phyloP scores from a whole-genome alignment of 2,113 vertebrate species.

The Rhea americana region DNA sequence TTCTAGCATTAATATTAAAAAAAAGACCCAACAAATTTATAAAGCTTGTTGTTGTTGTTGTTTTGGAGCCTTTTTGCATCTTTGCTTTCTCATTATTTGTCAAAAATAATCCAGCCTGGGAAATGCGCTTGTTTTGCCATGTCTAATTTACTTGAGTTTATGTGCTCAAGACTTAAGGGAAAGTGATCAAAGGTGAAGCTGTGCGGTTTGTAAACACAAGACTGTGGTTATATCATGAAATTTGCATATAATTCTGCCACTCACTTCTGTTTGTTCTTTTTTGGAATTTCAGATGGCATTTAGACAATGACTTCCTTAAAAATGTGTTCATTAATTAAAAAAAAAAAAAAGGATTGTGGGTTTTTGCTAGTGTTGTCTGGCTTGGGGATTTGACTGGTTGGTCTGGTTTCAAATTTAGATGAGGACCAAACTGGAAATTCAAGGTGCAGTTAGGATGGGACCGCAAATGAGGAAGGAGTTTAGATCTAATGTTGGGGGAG shows the following conservation, averaged over 20 bases:
- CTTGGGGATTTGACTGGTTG: conserved; percentile 13
- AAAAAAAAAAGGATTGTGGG: not conserved
- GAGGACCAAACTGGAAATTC: conserved; percentile 33
- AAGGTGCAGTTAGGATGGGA: not conserved
- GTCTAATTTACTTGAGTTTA: not conserved
- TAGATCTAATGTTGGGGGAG: not conserved
- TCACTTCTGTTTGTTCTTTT: not conserved
- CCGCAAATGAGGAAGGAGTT: not conserved
- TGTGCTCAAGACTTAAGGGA: not conserved
- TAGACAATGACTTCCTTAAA: not conserved
- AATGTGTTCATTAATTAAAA: not conserved
- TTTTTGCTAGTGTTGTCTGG: not conserved
- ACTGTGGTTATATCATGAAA: not conserved
- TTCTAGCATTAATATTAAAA: not conserved
- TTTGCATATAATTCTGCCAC: not conserved
- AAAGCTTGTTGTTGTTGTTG: not conserved
- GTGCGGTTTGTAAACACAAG: not conserved
- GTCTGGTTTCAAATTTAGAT: conserved; percentile 8
- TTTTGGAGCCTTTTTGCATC: not conserved
- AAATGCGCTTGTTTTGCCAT: not conserved
- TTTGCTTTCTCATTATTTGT: not conserved
- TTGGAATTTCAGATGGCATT: not conserved
- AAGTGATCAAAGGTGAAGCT: not conserved
- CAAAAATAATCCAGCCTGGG: not conserved
- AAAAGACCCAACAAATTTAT: not conserved